Conservation (phyloP, 2,888 invertebrate genomes). For the Melikaiella ostensackeni region DNA sequence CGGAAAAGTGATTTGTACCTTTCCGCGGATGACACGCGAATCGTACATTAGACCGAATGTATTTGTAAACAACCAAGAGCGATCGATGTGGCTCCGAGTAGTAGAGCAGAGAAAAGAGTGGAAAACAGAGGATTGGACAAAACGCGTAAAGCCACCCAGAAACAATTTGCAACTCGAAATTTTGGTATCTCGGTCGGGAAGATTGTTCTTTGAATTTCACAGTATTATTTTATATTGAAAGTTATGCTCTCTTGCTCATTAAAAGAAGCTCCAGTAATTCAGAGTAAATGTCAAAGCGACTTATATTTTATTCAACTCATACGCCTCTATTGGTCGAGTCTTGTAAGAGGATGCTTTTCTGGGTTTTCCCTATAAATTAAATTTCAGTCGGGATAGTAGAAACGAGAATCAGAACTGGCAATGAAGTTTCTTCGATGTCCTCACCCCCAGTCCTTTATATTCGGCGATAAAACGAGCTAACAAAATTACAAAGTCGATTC, state of each 20-base stretch:
- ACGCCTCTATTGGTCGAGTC: background rate
- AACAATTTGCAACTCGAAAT: background rate
- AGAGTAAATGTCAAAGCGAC: background rate
- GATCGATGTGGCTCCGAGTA: constrained; percentile 19
- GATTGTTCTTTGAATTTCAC: background rate
- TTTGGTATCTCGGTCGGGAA: background rate
- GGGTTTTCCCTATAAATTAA: background rate
- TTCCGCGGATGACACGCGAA: constrained; percentile 67
- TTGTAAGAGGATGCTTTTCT: background rate
- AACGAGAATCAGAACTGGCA: constrained; percentile 9
- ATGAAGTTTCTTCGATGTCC: constrained; percentile 4
- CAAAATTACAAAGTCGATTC: constrained; percentile 67
- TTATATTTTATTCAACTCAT: background rate
- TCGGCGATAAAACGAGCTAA: constrained; percentile 59
- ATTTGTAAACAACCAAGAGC: constrained; percentile 62
- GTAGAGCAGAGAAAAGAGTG: constrained; percentile 5
- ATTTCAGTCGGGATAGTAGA: background rate
- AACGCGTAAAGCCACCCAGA: constrained; percentile 2
- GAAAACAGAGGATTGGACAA: constrained; percentile 9
- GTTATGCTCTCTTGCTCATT: background rate
- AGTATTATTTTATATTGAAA: background rate
- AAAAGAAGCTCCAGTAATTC: background rate
- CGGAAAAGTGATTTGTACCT: constrained; percentile 61
- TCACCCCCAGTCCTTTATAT: constrained; percentile 25
- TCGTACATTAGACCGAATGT: constrained; percentile 66